Evolutionary conservation across 2,797 vertebrate genomes (phyloP).

Genomic region (Cuculus canorus): DNA sequence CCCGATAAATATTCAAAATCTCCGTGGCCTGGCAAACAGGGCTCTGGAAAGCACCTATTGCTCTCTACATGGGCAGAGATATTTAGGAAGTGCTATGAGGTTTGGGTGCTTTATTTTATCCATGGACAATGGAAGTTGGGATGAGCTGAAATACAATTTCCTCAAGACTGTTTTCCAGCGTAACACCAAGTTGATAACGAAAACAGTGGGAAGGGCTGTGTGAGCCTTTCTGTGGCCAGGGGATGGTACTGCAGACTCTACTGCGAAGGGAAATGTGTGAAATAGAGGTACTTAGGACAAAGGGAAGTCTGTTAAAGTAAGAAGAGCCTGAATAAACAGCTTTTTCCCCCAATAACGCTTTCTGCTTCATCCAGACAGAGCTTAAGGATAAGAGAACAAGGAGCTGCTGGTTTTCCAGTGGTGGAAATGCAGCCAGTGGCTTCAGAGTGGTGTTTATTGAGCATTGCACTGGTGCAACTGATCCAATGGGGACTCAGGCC

Average conservation of each 20-base stretch:
- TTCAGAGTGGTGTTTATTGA: neutral
- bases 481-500: rapidly evolving
- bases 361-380: neutral
- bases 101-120: constrained; percentile 16
- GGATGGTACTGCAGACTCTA: neutral
- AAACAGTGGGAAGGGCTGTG: neutral
- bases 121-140: neutral
- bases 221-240: neutral
- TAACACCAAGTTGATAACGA: neutral
- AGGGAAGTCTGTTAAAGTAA: constrained; percentile 5
- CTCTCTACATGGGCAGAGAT: neutral
- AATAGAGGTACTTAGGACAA: neutral
- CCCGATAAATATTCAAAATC: neutral
- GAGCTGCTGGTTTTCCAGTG: neutral
- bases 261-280: neutral
- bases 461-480: rapidly evolving
- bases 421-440: neutral
- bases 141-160: neutral
- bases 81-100: neutral
- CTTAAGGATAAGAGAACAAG: constrained; percentile 6
- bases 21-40: neutral
- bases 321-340: constrained; percentile 35
- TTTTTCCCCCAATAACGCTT: neutral
- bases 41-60: neutral
- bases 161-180: neutral